These are phyloP conservation scores for Aspidapion aeneum DNA, from an alignment of 2,888 invertebrate species.

Conservation along the genomic window DNA sequence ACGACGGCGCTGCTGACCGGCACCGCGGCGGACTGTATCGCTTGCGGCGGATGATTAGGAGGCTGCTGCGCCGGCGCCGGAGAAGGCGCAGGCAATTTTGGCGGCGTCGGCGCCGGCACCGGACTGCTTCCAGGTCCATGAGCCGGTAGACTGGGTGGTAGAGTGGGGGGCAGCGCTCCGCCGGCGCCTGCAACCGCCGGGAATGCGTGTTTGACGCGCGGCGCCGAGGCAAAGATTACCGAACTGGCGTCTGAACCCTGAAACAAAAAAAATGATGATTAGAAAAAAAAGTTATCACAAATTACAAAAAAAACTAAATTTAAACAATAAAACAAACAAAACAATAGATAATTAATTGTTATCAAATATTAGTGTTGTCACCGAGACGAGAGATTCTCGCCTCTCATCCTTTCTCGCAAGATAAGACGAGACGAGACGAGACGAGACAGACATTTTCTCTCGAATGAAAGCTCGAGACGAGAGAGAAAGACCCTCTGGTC, in stretches of 20 bases:
- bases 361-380: too few relatives aligned
- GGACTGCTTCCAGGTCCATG: slow-evolving; percentile 63
- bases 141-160: slow-evolving; percentile 51
- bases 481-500: too few relatives aligned
- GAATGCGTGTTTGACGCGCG: slow-evolving; percentile 66
- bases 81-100: slow-evolving; percentile 62
- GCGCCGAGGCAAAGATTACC: slow-evolving; percentile 51
- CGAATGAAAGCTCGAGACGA: too few relatives aligned
- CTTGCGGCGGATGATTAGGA: slow-evolving; percentile 44
- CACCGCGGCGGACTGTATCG: slow-evolving; percentile 38
- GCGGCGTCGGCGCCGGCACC: slow-evolving; percentile 61
- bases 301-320: background rate
- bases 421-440: too few relatives aligned
- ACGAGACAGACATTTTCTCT: too few relatives aligned
- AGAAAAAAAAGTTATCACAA: background rate
- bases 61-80: slow-evolving; percentile 68
- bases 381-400: too few relatives aligned
- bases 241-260: slow-evolving; percentile 76
- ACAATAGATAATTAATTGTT: too few relatives aligned
- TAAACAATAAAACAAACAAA: background rate
- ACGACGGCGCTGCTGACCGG: slow-evolving; percentile 31
- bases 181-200: too few relatives aligned
- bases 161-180: slow-evolving; percentile 53
- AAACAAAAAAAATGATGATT: slow-evolving; percentile 34
- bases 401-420: too few relatives aligned